Evolutionary conservation across 2,797 vertebrate genomes (phyloP).

Genomic region (Macroramphosus scolopax): DNA sequence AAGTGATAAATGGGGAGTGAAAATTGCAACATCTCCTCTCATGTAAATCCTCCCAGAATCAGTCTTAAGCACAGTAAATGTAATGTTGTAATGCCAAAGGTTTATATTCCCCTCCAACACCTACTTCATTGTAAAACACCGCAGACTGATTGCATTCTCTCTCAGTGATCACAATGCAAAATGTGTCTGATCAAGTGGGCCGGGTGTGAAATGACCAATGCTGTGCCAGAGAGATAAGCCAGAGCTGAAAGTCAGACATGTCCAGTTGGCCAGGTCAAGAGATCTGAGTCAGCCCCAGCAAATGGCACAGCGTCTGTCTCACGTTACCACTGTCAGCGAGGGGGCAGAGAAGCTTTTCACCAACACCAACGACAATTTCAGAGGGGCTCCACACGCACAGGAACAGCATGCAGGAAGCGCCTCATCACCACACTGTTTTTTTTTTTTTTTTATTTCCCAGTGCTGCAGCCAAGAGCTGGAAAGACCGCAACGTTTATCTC

Average conservation of each 20-base stretch:
- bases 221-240: constrained; percentile 82
- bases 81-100: neutral
- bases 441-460: constrained; percentile 47
- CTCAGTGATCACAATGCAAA: constrained; percentile 27
- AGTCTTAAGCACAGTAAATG: too few species aligned
- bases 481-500: constrained; percentile 26
- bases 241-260: constrained; percentile 82
- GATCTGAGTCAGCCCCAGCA: constrained; percentile 74
- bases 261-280: constrained; percentile 74
- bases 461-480: constrained; percentile 25
- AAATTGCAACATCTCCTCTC: too few species aligned
- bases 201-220: constrained; percentile 83
- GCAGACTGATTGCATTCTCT: constrained; percentile 14
- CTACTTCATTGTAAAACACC: constrained; percentile 13
- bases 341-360: constrained; percentile 53
- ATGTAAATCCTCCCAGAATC: too few species aligned
- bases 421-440: constrained; percentile 52
- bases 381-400: constrained; percentile 9
- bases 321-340: constrained; percentile 60
- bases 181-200: constrained; percentile 66
- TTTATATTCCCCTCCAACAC: constrained; percentile 3
- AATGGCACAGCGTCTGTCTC: constrained; percentile 79
- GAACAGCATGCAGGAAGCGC: constrained; percentile 56
- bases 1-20: too few species aligned
- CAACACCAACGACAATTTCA: constrained; percentile 66